These are phyloP conservation scores for Poeciliopsis turrubarensis DNA, from an alignment of 2,113 vertebrate species.

Conservation along the genomic window DNA sequence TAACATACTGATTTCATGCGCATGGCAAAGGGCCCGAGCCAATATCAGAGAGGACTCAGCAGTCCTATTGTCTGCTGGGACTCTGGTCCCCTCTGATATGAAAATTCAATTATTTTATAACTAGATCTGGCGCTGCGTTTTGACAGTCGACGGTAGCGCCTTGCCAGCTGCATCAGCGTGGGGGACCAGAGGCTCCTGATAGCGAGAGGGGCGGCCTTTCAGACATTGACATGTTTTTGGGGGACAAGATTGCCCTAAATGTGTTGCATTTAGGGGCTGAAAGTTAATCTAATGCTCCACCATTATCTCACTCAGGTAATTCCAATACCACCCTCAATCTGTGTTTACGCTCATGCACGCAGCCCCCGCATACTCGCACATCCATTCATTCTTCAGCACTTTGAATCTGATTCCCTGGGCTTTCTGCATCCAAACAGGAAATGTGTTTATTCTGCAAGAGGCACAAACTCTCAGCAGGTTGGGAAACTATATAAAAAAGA, in stretches of 20 bases:
- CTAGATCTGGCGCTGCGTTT: slow-evolving; percentile 97
- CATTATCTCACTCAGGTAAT: slow-evolving; percentile 89
- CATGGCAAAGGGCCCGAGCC: slow-evolving; percentile 99
- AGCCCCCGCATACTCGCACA: slow-evolving; percentile 63
- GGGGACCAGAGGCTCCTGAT: slow-evolving; percentile 91
- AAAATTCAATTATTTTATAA: slow-evolving; percentile 99
- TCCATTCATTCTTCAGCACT: slow-evolving; percentile 74
- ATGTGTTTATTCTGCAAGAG: slow-evolving; percentile 74
- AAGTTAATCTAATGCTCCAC: slow-evolving; percentile 98
- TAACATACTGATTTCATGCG: slow-evolving; percentile 99
- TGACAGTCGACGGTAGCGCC: slow-evolving; percentile 94
- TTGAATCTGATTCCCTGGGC: slow-evolving; percentile 79
- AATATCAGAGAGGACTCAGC: slow-evolving; percentile 99
- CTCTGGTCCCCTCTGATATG: slow-evolving; percentile 99
- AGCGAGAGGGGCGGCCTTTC: slow-evolving; percentile 92
- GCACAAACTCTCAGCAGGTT: slow-evolving; percentile 42
- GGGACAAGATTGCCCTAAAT: slow-evolving; percentile 96
- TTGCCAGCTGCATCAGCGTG: slow-evolving; percentile 91
- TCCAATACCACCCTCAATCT: slow-evolving; percentile 82
- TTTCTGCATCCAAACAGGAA: slow-evolving; percentile 73
- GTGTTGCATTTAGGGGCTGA: slow-evolving; percentile 95
- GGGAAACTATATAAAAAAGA: slow-evolving; percentile 68
- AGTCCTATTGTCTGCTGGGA: slow-evolving; percentile 99
- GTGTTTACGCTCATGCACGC: slow-evolving; percentile 77
- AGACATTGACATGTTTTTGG: slow-evolving; percentile 94